A percentile compares a stretch with the other conserved stretches of the same genome.
phyloP scores from a whole-genome alignment of 2,113 vertebrate species.

The Alectura lathami region DNA sequence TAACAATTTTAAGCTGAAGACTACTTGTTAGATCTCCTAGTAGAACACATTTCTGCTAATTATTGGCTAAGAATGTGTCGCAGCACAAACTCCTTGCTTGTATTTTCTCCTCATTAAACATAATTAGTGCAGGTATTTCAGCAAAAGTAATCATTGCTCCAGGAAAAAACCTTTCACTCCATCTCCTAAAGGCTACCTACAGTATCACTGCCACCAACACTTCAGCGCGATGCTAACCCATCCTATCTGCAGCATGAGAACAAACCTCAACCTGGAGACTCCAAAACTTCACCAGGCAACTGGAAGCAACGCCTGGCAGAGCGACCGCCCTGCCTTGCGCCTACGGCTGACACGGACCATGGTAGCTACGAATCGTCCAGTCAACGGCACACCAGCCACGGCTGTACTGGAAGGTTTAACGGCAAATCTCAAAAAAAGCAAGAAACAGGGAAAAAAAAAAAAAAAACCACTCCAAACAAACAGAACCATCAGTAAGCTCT shows the following conservation, averaged over 20 bases:
- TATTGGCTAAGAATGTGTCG: neutral
- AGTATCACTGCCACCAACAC: accelerated
- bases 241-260: neutral
- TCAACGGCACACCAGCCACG: neutral
- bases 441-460: neutral
- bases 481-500: neutral
- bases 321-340: accelerated
- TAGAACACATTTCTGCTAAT: neutral
- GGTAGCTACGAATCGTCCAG: accelerated
- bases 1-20: neutral
- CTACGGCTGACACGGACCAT: accelerated
- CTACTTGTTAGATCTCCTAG: neutral
- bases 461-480: neutral
- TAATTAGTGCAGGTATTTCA: neutral
- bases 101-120: constrained; percentile 19
- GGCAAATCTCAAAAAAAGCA: neutral
- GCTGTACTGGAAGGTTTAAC: accelerated
- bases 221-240: neutral
- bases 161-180: neutral
- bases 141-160: neutral
- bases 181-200: neutral
- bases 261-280: accelerated
- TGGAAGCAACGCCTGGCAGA: neutral
- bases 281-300: neutral
- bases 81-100: neutral